phyloP scores from a whole-genome alignment of 2,888 invertebrate species.

The Acanthosoma haemorrhoidale region DNA sequence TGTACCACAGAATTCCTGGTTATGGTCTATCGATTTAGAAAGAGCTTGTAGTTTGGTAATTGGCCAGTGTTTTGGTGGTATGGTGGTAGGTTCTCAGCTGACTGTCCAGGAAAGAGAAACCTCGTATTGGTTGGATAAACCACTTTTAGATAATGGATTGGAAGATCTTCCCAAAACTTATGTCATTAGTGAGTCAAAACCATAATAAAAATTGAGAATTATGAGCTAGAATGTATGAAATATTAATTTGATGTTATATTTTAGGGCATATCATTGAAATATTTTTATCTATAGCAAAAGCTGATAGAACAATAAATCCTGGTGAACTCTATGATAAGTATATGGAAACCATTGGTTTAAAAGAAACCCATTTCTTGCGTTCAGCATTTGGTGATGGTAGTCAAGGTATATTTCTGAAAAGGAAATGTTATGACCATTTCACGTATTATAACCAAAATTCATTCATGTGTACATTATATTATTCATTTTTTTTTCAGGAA shows the following conservation, averaged over 20 bases:
- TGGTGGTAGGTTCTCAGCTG: slow-evolving; percentile 51
- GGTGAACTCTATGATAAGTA: slow-evolving; percentile 32
- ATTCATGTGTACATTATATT: too few relatives aligned
- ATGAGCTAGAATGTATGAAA: background rate
- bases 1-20: slow-evolving; percentile 50
- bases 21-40: slow-evolving; percentile 58
- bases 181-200: slow-evolving; percentile 37
- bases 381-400: slow-evolving; percentile 37
- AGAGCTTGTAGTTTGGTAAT: slow-evolving; percentile 56
- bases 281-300: slow-evolving; percentile 29
- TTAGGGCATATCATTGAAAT: slow-evolving; percentile 35
- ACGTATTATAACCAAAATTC: too few relatives aligned
- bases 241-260: background rate
- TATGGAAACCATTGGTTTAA: slow-evolving; percentile 32
- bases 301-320: slow-evolving; percentile 27
- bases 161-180: slow-evolving; percentile 42
- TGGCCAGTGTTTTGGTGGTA: slow-evolving; percentile 54
- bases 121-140: slow-evolving; percentile 49
- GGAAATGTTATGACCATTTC: slow-evolving; percentile 19
- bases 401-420: slow-evolving; percentile 40
- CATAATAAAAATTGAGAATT: background rate
- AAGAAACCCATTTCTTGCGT: slow-evolving; percentile 33
- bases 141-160: slow-evolving; percentile 47
- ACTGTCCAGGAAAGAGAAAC: slow-evolving; percentile 48
- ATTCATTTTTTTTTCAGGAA: slow-evolving; percentile 30